Evolutionary conservation across 2,797 vertebrate species (phyloP).

Genomic region (Coilia nasus): DNA sequence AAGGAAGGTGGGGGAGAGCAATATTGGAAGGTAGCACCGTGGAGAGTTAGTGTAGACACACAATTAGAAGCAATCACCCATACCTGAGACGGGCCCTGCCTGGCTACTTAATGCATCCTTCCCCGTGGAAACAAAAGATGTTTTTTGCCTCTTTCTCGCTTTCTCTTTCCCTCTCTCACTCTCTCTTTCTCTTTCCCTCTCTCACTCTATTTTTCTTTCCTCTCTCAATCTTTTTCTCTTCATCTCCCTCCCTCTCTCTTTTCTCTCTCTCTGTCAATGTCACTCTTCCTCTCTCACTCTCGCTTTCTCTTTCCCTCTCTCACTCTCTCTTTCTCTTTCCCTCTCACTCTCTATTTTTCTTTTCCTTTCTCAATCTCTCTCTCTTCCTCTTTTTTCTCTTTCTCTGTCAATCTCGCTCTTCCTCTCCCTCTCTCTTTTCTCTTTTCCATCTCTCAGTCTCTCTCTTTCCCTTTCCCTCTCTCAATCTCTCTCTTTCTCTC

Average conservation of each 20-base stretch:
- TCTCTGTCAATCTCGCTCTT: neutral
- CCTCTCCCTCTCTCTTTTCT: neutral
- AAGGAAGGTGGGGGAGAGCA: constrained; percentile 49
- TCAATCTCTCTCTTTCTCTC: too few relatives aligned
- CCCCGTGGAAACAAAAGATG: neutral
- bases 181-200: constrained; percentile 41
- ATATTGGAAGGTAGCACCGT: constrained; percentile 62
- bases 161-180: too few relatives aligned
- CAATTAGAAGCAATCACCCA: constrained; percentile 68
- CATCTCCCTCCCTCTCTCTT: too few relatives aligned
- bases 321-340: too few relatives aligned
- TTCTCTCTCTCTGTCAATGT: too few relatives aligned
- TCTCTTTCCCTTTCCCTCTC: constrained; percentile 21
- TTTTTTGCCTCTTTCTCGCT: too few relatives aligned
- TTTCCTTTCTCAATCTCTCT: too few relatives aligned
- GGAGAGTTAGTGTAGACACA: constrained; percentile 64
- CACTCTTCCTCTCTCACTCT: too few relatives aligned
- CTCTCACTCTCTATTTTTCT: too few relatives aligned
- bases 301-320: too few relatives aligned
- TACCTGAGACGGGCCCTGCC: constrained; percentile 50
- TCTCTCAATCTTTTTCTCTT: too few relatives aligned
- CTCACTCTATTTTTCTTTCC: neutral
- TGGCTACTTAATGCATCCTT: constrained; percentile 54
- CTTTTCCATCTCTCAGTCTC: neutral
- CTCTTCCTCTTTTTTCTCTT: neutral